These are phyloP conservation scores for Gambusia yucatana DNA, from an alignment of 2,797 vertebrate genomes.

Conservation along the genomic window DNA sequence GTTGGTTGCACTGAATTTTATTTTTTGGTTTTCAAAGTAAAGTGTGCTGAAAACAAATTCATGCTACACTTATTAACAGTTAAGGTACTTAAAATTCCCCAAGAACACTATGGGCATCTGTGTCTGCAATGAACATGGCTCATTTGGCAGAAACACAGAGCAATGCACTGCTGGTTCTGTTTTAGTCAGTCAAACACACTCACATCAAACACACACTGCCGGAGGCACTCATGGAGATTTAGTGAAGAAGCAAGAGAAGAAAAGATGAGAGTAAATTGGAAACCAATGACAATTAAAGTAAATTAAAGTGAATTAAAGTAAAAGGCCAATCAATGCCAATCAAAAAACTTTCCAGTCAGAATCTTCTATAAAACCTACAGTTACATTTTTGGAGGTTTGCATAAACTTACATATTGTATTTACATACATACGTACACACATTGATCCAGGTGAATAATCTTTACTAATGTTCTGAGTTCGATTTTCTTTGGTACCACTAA, in stretches of 20 bases:
- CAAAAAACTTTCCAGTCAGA: conserved; percentile 67
- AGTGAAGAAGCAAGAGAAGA: conserved; percentile 45
- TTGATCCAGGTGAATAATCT: conserved; percentile 13
- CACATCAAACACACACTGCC: conserved; percentile 71
- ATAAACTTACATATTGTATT: conserved; percentile 36
- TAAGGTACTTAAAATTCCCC: conserved; percentile 12
- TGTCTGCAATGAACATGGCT: conserved; percentile 19
- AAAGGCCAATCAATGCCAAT: conserved; percentile 70
- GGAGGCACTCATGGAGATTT: conserved; percentile 52
- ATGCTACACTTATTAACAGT: neutral
- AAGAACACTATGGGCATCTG: conserved; percentile 48
- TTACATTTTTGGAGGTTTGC: conserved; percentile 42
- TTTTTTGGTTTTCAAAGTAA: neutral
- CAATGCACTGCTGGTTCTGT: conserved; percentile 69
- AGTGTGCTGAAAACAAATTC: neutral
- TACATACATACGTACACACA: conserved; percentile 18
- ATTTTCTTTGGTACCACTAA: conserved; percentile 39
- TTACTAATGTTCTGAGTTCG: conserved; percentile 47
- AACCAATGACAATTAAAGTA: conserved; percentile 19
- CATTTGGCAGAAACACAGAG: conserved; percentile 48
- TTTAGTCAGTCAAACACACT: conserved; percentile 72
- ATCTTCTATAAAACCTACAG: conserved; percentile 60
- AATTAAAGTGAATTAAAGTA: conserved; percentile 55
- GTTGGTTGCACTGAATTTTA: neutral
- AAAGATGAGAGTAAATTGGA: conserved; percentile 43